Evolutionary conservation across 2,113 vertebrate genomes (phyloP).

Genomic region (Caranx ignobilis): DNA sequence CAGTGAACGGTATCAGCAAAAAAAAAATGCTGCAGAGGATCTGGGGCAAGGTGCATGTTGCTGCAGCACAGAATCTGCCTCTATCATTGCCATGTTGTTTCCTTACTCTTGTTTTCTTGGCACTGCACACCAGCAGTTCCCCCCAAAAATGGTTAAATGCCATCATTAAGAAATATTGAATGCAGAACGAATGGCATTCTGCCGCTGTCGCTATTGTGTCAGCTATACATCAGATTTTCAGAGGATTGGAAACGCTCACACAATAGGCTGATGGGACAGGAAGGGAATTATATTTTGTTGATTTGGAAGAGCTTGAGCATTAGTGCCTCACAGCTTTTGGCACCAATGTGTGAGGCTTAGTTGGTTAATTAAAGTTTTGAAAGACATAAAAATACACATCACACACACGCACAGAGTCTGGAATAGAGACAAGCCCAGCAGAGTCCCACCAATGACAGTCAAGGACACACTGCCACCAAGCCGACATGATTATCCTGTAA

Average conservation of each 20-base stretch:
- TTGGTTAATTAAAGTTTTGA: constrained; percentile 61
- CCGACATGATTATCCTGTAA: constrained; percentile 60
- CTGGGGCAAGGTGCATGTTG: background rate
- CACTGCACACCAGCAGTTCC: background rate
- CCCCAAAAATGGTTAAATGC: background rate
- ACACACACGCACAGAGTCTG: constrained; percentile 44
- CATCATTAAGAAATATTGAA: background rate
- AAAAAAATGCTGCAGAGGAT: constrained; percentile 8
- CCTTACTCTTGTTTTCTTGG: background rate
- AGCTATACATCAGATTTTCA: constrained; percentile 13
- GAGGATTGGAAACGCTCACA: constrained; percentile 17
- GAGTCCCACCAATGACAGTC: constrained; percentile 62
- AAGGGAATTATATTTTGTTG: constrained; percentile 27
- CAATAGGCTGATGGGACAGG: constrained; percentile 15
- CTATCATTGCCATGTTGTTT: background rate
- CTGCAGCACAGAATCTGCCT: background rate
- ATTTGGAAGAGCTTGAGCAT: constrained; percentile 30
- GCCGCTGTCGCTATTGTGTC: constrained; percentile 2
- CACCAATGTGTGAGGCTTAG: constrained; percentile 32
- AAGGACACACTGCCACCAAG: constrained; percentile 63
- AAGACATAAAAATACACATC: constrained; percentile 29
- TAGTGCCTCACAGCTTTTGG: constrained; percentile 32
- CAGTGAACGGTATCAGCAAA: constrained; percentile 16
- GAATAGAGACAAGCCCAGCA: constrained; percentile 50
- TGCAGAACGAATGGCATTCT: background rate